Base-by-base conservation (phyloP, 2,888 invertebrate species). In the Drosophila nigricruria region DNA sequence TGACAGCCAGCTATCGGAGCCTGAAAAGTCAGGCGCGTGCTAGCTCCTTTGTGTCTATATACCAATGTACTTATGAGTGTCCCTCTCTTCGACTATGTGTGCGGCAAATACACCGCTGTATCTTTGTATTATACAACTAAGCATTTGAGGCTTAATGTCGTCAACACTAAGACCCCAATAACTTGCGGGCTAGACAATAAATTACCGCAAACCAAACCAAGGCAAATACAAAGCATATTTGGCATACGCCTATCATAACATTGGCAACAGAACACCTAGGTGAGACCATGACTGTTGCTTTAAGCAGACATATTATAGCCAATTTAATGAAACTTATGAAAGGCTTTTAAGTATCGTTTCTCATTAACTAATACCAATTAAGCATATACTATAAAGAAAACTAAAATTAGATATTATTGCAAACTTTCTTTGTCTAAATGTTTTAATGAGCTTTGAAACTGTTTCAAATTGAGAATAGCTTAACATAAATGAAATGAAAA, bases 111-210 rank as follows among this genome's bases (percentile, higher is more conserved):
- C n/a, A 3, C 20, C 12, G 43, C 43, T 8, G 8, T 43, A 23
- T 43, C 32, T 49, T 10, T 49, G 25, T 50, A 25, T 18, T 43
- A 36, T 47, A 45, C 20, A 68, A 58, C 63, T 69, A 63, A 70
- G 77, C 71, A 67, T 66, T 70, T 62, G 64, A 49, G 70, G 82
- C 79, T 82, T 75, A 84, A 84, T 82, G 77, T 82, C 82, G 84
- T 77, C 82, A 77, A 82, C 84, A 82, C 82, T 80, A 82, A 84
- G 84, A 74, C 77, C 78, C 72, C 80, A 80, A 84, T 84, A 82
- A 80, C 80, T 84, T 82, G 83, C 71, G 68, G 73, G 77, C 79
- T 73, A 81, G 81, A 78, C 81, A 76, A 82, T 82, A 81, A 82
- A 82, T 81, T 81, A 81, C 81, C 78, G 59, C 49, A 53, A 53